Evolutionary conservation across 1,140 invertebrate species (phyloP).

Genomic region (Drosophila teissieri): DNA sequence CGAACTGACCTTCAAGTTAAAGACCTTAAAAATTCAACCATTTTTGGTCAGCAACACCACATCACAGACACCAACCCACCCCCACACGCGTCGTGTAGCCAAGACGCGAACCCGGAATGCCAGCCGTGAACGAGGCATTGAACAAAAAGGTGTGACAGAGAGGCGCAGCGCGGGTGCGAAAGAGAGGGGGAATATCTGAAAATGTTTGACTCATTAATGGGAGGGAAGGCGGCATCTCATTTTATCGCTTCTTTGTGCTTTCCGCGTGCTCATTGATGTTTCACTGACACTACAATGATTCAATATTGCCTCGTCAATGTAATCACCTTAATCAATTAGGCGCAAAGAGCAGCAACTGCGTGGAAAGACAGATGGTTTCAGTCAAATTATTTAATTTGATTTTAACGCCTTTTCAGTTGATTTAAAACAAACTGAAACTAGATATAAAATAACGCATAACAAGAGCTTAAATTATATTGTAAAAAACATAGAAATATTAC

Average conservation of each 20-base stretch:
- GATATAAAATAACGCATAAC: not conserved
- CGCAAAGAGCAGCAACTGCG: conserved; percentile 5
- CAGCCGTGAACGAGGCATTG: conserved; percentile 60
- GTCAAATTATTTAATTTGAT: conserved; percentile 74
- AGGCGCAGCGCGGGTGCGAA: not conserved
- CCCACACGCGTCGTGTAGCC: not conserved
- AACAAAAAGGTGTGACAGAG: conserved; percentile 11
- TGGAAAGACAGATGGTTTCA: conserved; percentile 13
- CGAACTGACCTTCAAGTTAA: conserved; percentile 10
- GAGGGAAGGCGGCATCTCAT: conserved; percentile 33
- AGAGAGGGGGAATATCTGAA: conserved; percentile 5
- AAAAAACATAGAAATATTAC: too few relatives aligned
- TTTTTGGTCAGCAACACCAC: conserved; percentile 22
- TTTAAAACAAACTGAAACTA: not conserved
- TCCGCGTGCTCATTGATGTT: conserved; percentile 29
- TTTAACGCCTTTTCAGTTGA: conserved; percentile 58
- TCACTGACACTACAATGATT: conserved; percentile 32
- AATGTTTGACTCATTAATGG: conserved; percentile 36
- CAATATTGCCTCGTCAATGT: conserved; percentile 47
- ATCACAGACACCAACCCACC: conserved; percentile 57
- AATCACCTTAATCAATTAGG: conserved; percentile 76
- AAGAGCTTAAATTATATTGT: too few relatives aligned
- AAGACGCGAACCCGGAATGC: conserved; percentile 37
- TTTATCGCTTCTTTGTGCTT: conserved; percentile 27
- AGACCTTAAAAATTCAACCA: conserved; percentile 13